Conservation (phyloP, 2,797 vertebrate genomes). For the Oreochromis grahami region DNA sequence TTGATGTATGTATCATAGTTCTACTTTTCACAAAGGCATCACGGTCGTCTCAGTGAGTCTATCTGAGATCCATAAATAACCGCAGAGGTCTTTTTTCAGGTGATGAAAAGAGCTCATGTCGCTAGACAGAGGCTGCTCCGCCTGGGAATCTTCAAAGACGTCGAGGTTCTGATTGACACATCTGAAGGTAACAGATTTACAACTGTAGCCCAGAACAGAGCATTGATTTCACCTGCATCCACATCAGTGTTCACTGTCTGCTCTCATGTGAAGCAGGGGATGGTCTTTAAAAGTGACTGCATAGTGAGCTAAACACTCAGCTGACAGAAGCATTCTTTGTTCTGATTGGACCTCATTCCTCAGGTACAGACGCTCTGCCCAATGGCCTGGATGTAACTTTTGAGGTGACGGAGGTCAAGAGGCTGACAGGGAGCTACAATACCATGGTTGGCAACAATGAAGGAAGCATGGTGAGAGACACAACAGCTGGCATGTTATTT, state of each 20-base stretch:
- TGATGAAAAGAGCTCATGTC: constrained; percentile 90
- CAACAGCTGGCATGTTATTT: too few species aligned
- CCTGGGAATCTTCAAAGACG: constrained; percentile 91
- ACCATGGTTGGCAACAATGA: constrained; percentile 99
- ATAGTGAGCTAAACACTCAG: neutral
- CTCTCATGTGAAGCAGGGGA: too few species aligned
- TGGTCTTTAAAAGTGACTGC: neutral
- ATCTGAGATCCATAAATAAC: neutral
- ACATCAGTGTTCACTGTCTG: too few species aligned
- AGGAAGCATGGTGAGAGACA: constrained; percentile 90
- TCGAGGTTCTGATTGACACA: constrained; percentile 93
- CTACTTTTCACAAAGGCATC: neutral
- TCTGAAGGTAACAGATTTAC: constrained; percentile 79
- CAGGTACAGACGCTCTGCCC: constrained; percentile 88
- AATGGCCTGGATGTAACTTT: constrained; percentile 95
- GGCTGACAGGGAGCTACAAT: constrained; percentile 94
- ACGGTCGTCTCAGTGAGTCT: neutral
- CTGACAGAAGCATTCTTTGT: neutral
- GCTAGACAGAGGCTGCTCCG: constrained; percentile 89
- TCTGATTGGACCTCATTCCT: neutral
- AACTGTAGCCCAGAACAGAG: neutral
- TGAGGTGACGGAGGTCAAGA: constrained; percentile 89
- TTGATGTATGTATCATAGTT: constrained; percentile 81
- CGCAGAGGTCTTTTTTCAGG: constrained; percentile 64
- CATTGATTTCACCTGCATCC: neutral